Percentiles rank a stretch among this genome's conserved stretches.
Conservation (phyloP, 1,140 invertebrate genomes). For the Samia ricini region DNA sequence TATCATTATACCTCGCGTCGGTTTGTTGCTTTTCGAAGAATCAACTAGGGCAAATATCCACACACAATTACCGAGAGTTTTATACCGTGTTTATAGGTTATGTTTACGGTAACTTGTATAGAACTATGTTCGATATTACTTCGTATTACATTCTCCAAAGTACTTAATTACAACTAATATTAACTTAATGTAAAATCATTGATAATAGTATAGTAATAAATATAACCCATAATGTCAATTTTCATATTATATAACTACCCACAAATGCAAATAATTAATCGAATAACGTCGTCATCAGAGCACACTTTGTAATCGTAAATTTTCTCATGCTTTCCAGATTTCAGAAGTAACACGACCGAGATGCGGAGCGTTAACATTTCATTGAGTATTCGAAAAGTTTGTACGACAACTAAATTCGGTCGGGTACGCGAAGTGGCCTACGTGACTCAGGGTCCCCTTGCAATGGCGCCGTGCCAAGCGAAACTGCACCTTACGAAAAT, state of each 20-base stretch:
- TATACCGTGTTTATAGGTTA: no score
- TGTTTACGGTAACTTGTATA: no score
- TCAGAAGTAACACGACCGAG: conserved; percentile 37
- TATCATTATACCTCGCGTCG: no score
- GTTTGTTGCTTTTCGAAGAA: no score
- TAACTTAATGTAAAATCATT: no score
- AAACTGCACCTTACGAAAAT: conserved; percentile 61
- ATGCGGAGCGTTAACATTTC: conserved; percentile 6
- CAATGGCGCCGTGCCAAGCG: conserved; percentile 62
- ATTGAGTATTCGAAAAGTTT: neutral
- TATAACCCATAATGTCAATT: no score
- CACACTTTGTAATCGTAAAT: conserved; percentile 1
- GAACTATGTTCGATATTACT: no score
- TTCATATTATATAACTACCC: neutral
- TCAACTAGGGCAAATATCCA: no score
- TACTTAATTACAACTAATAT: no score
- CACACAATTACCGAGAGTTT: no score
- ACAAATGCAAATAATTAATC: neutral
- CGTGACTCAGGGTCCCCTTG: conserved; percentile 64
- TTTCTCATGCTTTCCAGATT: conserved; percentile 29
- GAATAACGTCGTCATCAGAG: neutral
- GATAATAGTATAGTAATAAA: no score
- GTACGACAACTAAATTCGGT: conserved; percentile 30
- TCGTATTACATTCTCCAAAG: no score
- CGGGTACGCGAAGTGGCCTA: conserved; percentile 63